These are phyloP conservation scores for Amphimallon solstitiale DNA, from an alignment of 2,888 invertebrate species.

Conservation along the genomic window DNA sequence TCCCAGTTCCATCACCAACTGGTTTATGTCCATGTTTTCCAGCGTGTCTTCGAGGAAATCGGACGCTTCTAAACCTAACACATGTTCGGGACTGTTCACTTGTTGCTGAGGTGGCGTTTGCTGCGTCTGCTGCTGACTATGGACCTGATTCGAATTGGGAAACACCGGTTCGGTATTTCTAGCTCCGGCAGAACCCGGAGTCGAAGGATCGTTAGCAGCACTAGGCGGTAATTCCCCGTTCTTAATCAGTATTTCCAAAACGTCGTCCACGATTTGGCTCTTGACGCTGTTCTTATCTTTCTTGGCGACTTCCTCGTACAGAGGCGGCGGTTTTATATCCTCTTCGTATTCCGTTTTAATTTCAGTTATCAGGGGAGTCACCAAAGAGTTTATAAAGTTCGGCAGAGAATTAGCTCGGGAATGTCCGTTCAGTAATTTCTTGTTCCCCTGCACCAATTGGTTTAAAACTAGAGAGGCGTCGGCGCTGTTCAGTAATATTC, in stretches of 20 bases:
- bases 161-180: conserved; percentile 55
- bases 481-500: conserved; percentile 73
- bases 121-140: conserved; percentile 56
- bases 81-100: conserved; percentile 58
- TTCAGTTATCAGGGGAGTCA: conserved; percentile 61
- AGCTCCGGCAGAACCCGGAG: conserved; percentile 64
- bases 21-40: conserved; percentile 72
- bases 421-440: conserved; percentile 66
- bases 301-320: conserved; percentile 78
- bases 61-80: conserved; percentile 63
- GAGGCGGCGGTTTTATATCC: conserved; percentile 68
- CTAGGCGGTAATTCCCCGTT: conserved; percentile 92
- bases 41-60: conserved; percentile 73
- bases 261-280: conserved; percentile 90
- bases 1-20: conserved; percentile 68
- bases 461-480: conserved; percentile 67
- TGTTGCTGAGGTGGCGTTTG: conserved; percentile 60
- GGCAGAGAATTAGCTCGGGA: conserved; percentile 68
- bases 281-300: conserved; percentile 64
- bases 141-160: conserved; percentile 29
- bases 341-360: conserved; percentile 51
- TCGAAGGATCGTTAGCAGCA: conserved; percentile 78
- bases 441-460: conserved; percentile 63
- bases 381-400: conserved; percentile 66
- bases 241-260: conserved; percentile 91